Conservation (phyloP, 2,888 invertebrate species). For the Microctonus aethiopoides region DNA sequence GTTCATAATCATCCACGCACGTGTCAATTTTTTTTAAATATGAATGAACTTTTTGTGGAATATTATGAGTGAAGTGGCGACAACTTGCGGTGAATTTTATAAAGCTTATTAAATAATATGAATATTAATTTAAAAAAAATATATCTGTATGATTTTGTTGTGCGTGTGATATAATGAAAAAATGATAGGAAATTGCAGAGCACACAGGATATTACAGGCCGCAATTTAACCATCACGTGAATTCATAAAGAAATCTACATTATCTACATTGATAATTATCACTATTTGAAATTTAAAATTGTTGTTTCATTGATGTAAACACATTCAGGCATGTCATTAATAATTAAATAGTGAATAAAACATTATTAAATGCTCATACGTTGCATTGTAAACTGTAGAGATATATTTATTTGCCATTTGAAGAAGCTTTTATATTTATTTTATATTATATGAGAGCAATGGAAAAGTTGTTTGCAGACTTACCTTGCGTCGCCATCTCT, state of each 20-base stretch:
- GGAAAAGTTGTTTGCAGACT: slow-evolving; percentile 47
- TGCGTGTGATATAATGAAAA: too few relatives aligned
- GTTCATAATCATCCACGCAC: not conserved
- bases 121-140: not conserved
- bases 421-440: not conserved
- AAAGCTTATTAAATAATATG: not conserved
- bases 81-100: not conserved
- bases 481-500: slow-evolving; percentile 65
- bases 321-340: not conserved
- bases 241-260: not conserved
- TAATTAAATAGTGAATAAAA: too few relatives aligned
- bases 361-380: too few relatives aligned
- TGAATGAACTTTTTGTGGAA: slow-evolving; percentile 4
- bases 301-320: not conserved
- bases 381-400: too few relatives aligned
- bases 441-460: slow-evolving; percentile 27
- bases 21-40: not conserved
- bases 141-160: too few relatives aligned
- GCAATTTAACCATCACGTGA: not conserved
- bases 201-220: not conserved
- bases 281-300: not conserved
- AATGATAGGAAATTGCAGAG: not conserved
- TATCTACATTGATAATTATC: not conserved
- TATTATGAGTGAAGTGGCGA: slow-evolving; percentile 1
- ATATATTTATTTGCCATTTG: too few relatives aligned